Evolutionary conservation across 2,113 vertebrate genomes (phyloP).

Genomic region (Muntiacus muntjak): DNA sequence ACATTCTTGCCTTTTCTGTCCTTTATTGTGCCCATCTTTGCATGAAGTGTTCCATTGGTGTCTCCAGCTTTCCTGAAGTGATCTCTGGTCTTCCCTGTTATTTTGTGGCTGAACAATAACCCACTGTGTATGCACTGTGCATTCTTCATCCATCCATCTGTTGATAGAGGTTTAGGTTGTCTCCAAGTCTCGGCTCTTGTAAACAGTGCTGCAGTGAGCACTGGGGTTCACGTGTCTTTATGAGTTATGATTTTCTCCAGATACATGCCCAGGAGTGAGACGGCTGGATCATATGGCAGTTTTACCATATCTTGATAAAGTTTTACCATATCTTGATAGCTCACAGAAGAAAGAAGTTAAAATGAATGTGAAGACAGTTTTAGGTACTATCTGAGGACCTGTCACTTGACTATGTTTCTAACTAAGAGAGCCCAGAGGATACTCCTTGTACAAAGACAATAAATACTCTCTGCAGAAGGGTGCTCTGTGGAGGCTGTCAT

Average conservation of each 20-base stretch:
- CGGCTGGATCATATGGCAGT: not conserved
- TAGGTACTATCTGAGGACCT: not conserved
- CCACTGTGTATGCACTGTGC: not conserved
- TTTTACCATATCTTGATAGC: not conserved
- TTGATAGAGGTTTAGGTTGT: not conserved
- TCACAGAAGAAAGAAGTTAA: not conserved
- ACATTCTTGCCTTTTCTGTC: not conserved
- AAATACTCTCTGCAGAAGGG: not conserved
- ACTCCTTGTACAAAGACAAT: not conserved
- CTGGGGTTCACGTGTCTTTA: not conserved
- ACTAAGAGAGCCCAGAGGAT: not conserved
- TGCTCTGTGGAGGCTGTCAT: not conserved
- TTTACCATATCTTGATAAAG: not conserved
- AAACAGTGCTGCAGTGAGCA: not conserved
- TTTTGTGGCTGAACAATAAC: not conserved
- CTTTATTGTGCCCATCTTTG: not conserved
- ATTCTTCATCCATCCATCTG: not conserved
- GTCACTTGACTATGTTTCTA: not conserved
- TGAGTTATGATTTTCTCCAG: not conserved
- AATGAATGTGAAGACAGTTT: not conserved
- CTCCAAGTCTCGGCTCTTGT: not conserved
- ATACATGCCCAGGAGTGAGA: not conserved
- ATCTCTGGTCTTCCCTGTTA: not conserved
- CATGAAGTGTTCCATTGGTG: not conserved
- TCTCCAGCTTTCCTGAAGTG: not conserved